phyloP scores from a whole-genome alignment of 2,888 invertebrate genomes.

The Eristalis arbustorum region DNA sequence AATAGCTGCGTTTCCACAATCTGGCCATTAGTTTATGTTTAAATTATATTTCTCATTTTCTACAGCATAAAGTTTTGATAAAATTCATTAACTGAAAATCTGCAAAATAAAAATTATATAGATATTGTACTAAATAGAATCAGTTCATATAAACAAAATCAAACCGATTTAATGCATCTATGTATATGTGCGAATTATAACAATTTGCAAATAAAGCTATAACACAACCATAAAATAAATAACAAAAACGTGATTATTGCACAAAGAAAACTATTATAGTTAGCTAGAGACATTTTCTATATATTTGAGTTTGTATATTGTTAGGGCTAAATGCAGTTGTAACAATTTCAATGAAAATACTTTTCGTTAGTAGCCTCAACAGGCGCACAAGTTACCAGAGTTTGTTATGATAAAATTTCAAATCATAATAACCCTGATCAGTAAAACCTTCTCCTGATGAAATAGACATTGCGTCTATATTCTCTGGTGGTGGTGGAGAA shows the following conservation, averaged over 20 bases:
- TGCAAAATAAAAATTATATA: constrained; percentile 56
- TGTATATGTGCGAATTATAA: constrained; percentile 46
- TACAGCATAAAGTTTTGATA: constrained; percentile 54
- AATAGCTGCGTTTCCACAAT: constrained; percentile 42
- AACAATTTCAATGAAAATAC: constrained; percentile 11
- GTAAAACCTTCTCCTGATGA: constrained; percentile 81
- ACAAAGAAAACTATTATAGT: constrained; percentile 13
- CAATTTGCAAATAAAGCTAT: constrained; percentile 61
- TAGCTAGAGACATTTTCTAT: constrained; percentile 21
- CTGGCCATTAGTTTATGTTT: constrained; percentile 19
- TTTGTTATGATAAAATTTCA: constrained; percentile 89
- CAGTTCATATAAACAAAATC: constrained; percentile 28
- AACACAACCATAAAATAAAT: constrained; percentile 34
- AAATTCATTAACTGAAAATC: constrained; percentile 60
- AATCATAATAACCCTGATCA: constrained; percentile 86
- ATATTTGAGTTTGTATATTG: constrained; percentile 29
- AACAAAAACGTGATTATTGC: constrained; percentile 7
- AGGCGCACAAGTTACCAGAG: constrained; percentile 83
- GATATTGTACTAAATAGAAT: constrained; percentile 12
- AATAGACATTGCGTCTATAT: constrained; percentile 78
- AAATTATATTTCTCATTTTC: constrained; percentile 19
- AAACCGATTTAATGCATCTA: constrained; percentile 42
- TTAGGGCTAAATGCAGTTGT: constrained; percentile 43
- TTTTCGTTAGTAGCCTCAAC: not conserved
- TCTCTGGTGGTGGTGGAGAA: constrained; percentile 73